Evolutionary conservation across 2,797 vertebrate genomes (phyloP).

Genomic region (Melopsittacus undulatus): DNA sequence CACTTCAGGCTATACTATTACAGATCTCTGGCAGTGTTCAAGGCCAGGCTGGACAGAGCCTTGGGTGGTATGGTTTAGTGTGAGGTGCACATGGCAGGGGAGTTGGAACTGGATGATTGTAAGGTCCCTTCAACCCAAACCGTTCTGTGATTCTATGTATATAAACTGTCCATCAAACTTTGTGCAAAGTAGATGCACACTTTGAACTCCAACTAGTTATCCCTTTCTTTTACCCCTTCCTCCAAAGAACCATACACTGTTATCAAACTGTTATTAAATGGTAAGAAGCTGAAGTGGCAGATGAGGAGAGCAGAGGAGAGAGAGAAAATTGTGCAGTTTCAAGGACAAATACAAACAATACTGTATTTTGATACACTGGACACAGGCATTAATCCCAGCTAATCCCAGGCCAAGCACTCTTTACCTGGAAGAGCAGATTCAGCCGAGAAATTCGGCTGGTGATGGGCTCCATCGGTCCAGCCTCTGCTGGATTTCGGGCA

Average conservation of each 20-base stretch:
- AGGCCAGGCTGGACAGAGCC: too few relatives aligned
- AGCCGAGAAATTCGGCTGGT: slow-evolving; percentile 86
- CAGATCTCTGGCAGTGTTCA: neutral
- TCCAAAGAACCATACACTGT: neutral
- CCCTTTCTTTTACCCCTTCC: neutral
- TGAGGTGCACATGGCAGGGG: too few relatives aligned
- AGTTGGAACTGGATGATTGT: too few relatives aligned
- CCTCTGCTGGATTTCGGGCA: slow-evolving; percentile 71
- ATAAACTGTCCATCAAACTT: neutral
- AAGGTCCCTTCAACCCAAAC: too few relatives aligned
- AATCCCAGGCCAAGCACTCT: neutral
- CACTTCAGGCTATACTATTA: neutral
- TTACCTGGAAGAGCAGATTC: slow-evolving; percentile 92
- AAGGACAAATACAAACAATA: neutral
- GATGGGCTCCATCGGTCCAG: slow-evolving; percentile 80
- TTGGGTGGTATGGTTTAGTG: too few relatives aligned
- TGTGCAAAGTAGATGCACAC: neutral
- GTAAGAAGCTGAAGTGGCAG: neutral
- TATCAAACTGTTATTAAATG: neutral
- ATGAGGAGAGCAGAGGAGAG: neutral
- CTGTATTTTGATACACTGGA: accelerated
- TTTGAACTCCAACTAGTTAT: neutral
- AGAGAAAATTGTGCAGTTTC: neutral
- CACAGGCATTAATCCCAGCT: accelerated
- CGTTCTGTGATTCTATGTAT: too few relatives aligned